Conservation (phyloP, 2,113 vertebrate species). For the Vidua chalybeata region DNA sequence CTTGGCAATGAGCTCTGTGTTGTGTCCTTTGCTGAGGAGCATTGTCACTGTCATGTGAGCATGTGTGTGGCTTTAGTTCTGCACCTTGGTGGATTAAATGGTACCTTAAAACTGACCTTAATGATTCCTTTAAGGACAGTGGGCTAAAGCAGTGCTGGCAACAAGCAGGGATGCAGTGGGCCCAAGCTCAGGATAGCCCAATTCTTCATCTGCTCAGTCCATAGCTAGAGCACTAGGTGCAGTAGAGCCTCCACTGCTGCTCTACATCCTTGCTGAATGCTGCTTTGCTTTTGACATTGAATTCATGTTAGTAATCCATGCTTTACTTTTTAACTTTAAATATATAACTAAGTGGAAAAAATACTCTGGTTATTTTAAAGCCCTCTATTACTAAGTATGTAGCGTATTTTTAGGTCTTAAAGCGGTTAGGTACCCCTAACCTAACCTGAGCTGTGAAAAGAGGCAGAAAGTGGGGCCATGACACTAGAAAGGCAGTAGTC, state of each 20-base stretch:
- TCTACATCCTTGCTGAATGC: neutral
- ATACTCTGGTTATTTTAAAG: neutral
- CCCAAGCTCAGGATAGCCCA: neutral
- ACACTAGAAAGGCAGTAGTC: neutral
- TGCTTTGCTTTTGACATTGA: neutral
- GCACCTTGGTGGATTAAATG: neutral
- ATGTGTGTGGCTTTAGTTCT: neutral
- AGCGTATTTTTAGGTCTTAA: neutral
- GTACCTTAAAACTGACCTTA: neutral
- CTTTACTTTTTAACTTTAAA: neutral
- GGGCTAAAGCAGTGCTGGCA: neutral
- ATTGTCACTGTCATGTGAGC: accelerated
- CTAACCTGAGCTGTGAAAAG: neutral
- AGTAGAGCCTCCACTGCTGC: neutral
- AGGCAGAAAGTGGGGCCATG: neutral
- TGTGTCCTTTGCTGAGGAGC: neutral
- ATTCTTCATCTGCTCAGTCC: neutral
- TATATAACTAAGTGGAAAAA: neutral
- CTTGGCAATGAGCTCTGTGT: neutral
- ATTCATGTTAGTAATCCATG: neutral
- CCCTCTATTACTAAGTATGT: neutral
- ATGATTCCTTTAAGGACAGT: neutral
- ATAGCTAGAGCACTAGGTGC: neutral
- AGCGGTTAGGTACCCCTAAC: neutral
- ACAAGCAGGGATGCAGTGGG: neutral